Percentiles rank a stretch among this genome's conserved stretches.
phyloP scores from a whole-genome alignment of 2,113 vertebrate genomes.

The Mastomys coucha region DNA sequence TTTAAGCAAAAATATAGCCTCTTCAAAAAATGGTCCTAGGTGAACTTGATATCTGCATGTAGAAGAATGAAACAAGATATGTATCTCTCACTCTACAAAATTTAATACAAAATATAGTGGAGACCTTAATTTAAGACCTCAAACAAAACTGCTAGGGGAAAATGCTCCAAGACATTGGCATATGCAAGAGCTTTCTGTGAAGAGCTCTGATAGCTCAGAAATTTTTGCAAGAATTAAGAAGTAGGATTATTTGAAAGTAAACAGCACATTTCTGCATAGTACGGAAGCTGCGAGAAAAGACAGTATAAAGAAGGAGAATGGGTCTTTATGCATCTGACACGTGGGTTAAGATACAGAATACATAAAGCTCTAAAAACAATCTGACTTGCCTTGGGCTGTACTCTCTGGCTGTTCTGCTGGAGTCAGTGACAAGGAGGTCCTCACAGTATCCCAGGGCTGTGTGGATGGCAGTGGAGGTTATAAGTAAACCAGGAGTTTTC shows the following conservation, averaged over 20 bases:
- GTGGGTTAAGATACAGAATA: neutral
- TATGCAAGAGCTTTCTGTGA: neutral
- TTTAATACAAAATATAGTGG: neutral
- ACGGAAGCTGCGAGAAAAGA: neutral
- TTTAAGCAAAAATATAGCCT: neutral
- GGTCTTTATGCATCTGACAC: neutral
- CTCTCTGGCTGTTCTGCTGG: no score
- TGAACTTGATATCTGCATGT: neutral
- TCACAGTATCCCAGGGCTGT: no score
- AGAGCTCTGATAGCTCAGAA: neutral
- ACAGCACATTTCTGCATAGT: neutral
- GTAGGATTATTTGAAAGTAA: neutral
- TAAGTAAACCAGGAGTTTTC: no score
- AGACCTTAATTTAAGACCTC: neutral
- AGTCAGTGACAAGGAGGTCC: no score
- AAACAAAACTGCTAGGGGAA: neutral
- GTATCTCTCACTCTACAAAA: neutral
- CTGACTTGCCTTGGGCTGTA: no score
- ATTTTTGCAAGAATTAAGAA: neutral
- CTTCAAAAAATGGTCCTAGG: neutral
- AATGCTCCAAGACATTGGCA: neutral
- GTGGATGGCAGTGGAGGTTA: no score
- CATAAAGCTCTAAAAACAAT: neutral
- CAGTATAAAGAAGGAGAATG: neutral
- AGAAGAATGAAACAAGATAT: neutral